Evolutionary conservation across 2,888 invertebrate species (phyloP), one percentile per base, ranked within the genome.

Genomic region (Agrochola litura): DNA sequence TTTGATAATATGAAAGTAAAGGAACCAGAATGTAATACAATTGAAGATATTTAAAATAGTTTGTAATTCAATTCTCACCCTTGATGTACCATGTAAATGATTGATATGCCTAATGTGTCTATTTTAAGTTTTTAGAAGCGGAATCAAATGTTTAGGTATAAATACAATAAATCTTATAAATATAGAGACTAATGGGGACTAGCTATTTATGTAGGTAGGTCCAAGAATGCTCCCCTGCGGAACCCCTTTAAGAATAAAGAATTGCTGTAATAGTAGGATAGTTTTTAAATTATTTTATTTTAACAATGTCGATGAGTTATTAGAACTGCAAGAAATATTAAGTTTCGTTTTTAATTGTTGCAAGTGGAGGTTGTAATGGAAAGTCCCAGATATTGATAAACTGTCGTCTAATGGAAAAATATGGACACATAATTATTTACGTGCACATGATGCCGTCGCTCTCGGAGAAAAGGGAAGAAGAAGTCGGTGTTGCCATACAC

Each of bases 1-100:
- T 95, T 95, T 81, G 93, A 93, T 81, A 93, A 92, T 74, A 88
- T 95, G 0, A 95, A 95, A 90, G 83, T 92, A 58, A 91, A 89
- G 54, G 95, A 95, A 77, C 95, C 95, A 0, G 79, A 83, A 6
- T 95, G 95, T 58, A 73, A 81, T 80, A 80, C 77, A 67, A 12
- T 10, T 37, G 43, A 79, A 71, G 37, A 60, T 41, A 60, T 37
- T 56, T 46, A 37, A 83, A 66, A 52, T 41, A 3, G n/a, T 61
- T 68, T 66, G 41, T 61, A 12, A 54, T 52, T 60, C 0, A 46
- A 58, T 67, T 43, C 41, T 19, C 25, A 52, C 14, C 22, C 0
- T 52, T 22, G 4, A 0, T 68, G 14, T 56, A 46, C 6, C 68
- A 12, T n/a, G 4, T 54, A n/a, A 22, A 56, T 61, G 6, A 22